Evolutionary conservation across 2,113 vertebrate species (phyloP), one percentile per base, ranked within the genome.

Genomic region (Limnothrissa miodon): DNA sequence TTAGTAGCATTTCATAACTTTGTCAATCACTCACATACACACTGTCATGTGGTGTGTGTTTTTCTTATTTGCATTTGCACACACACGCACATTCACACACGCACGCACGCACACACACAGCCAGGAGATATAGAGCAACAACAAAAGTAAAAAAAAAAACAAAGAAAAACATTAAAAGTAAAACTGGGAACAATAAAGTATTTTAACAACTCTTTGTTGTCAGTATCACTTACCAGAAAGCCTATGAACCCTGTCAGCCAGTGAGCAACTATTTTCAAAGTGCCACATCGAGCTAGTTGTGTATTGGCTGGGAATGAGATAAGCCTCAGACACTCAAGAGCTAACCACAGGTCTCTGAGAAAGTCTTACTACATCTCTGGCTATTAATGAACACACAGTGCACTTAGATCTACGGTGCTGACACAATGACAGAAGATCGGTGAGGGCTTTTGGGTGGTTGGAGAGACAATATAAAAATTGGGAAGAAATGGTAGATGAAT

Each of bases 271-370:
- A 79, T 70, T 86, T 56, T 29, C 62, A 74, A 84, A 84, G 83
- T 84, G 79, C 83, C 81, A 53, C 81, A 84, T 81, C 81, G 80
- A 84, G 81, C 79, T 78, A 62, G 45, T 45, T 74, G 80, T 45
- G 51, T 79, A 78, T 45, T 62, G 45, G 48, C 59, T 62, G n/a
- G 59, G 3, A n/a, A 62, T 29, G n/a, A 11, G 59, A 25, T n/a
- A 62, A 25, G 59, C 59, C 25, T 29, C 25, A 29, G 59, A 62
- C 59, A 62, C 25, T 29, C 59, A 29, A n/a, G 36, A 21, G 45
- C 42, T 82, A 79, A 33, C 83, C 79, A 81, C 82, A 81, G 82
- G 83, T 42, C 23, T 81, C 48, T 0, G 53, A 3, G 45, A 83
- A 80, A 51, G 48, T 81, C 85, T 81, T 33, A 39, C 46, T 74